A percentile compares a stretch with the other conserved stretches of the same genome.
phyloP scores from a whole-genome alignment of 2,113 vertebrate genomes.

The Pao palembangensis region DNA sequence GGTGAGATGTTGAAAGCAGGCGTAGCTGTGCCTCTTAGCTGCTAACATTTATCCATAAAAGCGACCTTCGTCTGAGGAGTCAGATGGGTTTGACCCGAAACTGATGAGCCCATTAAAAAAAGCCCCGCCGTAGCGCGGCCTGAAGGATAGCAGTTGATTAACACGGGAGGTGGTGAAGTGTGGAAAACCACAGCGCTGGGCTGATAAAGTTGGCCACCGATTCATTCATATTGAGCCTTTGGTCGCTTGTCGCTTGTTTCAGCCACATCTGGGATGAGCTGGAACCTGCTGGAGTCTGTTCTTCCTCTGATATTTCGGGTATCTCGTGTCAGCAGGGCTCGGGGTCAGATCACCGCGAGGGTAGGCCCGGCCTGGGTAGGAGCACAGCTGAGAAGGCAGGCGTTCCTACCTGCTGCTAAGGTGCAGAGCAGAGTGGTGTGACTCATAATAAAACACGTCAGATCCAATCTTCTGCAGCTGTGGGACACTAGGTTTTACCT shows the following conservation, averaged over 20 bases:
- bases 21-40: conserved; percentile 4
- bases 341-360: conserved; percentile 8
- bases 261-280: too few relatives aligned
- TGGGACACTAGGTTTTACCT: conserved; percentile 25
- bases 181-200: conserved; percentile 3
- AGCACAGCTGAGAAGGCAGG: conserved; percentile 17
- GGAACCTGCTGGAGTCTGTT: too few relatives aligned
- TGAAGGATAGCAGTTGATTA: conserved; percentile 7
- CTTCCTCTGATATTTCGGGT: too few relatives aligned
- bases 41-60: conserved; percentile 14
- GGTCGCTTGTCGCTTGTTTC: too few relatives aligned
- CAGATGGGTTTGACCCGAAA: conserved; percentile 22
- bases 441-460: conserved; percentile 50
- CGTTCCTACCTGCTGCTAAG: conserved; percentile 21
- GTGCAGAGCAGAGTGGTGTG: conserved; percentile 20
- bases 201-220: background rate
- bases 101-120: conserved; percentile 27
- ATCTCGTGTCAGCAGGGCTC: background rate
- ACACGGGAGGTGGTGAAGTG: background rate
- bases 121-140: conserved; percentile 7
- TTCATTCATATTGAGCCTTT: too few relatives aligned
- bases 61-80: conserved; percentile 5
- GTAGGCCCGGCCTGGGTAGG: conserved; percentile 15
- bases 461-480: conserved; percentile 28
- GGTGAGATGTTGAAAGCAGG: conserved; percentile 14